Evolutionary conservation across 2,113 vertebrate genomes (phyloP), one percentile per base, ranked within the genome.

Genomic region (Rhadina sibilatrix): DNA sequence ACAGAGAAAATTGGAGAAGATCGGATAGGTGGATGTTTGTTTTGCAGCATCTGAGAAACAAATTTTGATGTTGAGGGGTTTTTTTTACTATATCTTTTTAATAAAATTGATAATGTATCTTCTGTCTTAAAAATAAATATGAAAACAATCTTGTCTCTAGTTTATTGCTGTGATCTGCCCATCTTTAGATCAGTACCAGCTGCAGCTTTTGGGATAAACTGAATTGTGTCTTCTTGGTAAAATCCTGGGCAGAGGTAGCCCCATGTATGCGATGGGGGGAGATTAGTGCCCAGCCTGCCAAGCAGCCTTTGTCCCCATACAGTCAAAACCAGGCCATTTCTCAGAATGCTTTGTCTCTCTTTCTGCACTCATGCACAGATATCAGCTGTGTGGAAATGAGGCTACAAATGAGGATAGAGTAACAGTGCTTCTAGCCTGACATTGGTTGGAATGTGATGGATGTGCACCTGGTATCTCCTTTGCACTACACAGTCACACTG

Each of bases 251-350:
- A 82, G 79, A 59, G 33, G 24, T 50, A 57, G 25, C 33, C 37
- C 40, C 0, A 0, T 47, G 47, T 63, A 0, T 81, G 44, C 28
- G 40, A 1, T n/a, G 30, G 35, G 53, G 44, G 37, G 35, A 83
- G n/a, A 24, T 63, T n/a, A 31, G 53, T 50, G n/a, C 47, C 49
- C 46, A 65, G 46, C 30, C 57, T 77, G 38, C 44, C 18, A 37
- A 38, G 50, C 19, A 35, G 70, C 52, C 37, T 15, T 89, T 66
- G 52, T 59, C 44, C 21, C 2, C 5, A 14, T 10, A 47, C 4
- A 10, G 47, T 52, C 56, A 71, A 87, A 91, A 3, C 19, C 19
- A 49, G 61, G 25, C 28, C 15, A 1, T 74, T 85, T 42, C 22
- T 78, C 35, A 47, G 52, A 85, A n/a, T 53, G 33, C 50, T 47